Conservation (phyloP, 2,888 invertebrate genomes). For the Julus scandinavius region DNA sequence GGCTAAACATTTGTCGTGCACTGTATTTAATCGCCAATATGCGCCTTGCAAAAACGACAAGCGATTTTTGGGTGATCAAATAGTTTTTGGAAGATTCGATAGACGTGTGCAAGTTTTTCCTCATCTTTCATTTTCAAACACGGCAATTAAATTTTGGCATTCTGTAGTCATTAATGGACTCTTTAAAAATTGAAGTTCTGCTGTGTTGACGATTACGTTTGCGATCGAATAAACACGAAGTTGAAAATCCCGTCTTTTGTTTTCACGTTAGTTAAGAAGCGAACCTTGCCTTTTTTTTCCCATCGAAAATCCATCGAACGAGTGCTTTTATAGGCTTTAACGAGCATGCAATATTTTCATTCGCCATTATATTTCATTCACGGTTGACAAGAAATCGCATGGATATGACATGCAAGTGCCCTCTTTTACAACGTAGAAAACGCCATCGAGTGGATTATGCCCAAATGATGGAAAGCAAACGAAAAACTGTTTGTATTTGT, state of each 20-base stretch:
- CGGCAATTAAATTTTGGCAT: not conserved
- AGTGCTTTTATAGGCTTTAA: not conserved
- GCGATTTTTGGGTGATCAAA: too few relatives aligned
- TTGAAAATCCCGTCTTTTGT: not conserved
- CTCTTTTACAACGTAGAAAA: not conserved
- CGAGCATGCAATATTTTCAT: conserved; percentile 1
- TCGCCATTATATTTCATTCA: not conserved
- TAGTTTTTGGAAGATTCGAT: too few relatives aligned
- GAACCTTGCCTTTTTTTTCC: not conserved
- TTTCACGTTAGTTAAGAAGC: not conserved
- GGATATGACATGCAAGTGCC: not conserved
- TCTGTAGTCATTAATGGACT: not conserved
- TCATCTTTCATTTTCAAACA: not conserved
- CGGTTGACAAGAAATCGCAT: not conserved
- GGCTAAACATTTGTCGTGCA: too few relatives aligned
- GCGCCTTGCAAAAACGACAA: too few relatives aligned
- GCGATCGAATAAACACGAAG: not conserved
- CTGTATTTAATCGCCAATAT: too few relatives aligned
- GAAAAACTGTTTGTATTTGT: not conserved
- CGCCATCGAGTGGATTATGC: not conserved
- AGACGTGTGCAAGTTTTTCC: too few relatives aligned
- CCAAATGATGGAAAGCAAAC: not conserved
- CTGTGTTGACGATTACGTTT: not conserved
- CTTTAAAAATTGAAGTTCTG: not conserved
- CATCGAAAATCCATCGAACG: not conserved